Evolutionary conservation across 2,888 invertebrate genomes (phyloP).

Genomic region (Oscheius onirici): DNA sequence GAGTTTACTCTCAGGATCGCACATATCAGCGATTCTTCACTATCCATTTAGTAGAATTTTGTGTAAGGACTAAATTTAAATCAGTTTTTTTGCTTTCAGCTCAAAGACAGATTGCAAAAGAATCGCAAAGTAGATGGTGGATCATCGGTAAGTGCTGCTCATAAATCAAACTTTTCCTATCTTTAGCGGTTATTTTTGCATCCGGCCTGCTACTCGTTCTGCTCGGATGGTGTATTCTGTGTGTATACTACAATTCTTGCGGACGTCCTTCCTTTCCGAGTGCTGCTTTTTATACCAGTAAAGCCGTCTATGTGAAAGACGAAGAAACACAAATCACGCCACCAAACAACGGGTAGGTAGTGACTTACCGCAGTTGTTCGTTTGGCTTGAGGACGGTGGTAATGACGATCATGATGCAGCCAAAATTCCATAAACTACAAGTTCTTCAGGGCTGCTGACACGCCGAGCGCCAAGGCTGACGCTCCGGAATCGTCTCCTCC

Average conservation of each 20-base stretch:
- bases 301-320: conserved; percentile 26
- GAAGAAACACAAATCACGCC: conserved; percentile 27
- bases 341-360: neutral
- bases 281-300: neutral
- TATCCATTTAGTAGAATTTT: conserved; percentile 33
- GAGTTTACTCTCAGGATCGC: conserved; percentile 35
- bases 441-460: conserved; percentile 21
- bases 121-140: conserved; percentile 25
- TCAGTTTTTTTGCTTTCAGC: conserved; percentile 4
- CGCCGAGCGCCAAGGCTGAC: conserved; percentile 5
- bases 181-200: conserved; percentile 24
- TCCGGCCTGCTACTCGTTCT: conserved; percentile 37
- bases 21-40: conserved; percentile 42
- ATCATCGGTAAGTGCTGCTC: conserved; percentile 20
- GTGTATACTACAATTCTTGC: conserved; percentile 46
- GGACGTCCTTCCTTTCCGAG: conserved; percentile 28
- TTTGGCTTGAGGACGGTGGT: conserved; percentile 52
- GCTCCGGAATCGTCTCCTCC: conserved; percentile 12
- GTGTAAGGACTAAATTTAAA: neutral
- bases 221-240: conserved; percentile 48
- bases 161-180: neutral
- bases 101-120: neutral
- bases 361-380: conserved; percentile 54
- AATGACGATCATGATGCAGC: conserved; percentile 56
- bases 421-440: conserved; percentile 54